A percentile compares a stretch with the other conserved stretches of the same genome.
These are phyloP conservation scores for western clawed frog (Xenopus tropicalis) DNA, from an alignment of 2,113 vertebrate species.

Conservation along the genomic window UCB_Xtro_10.0 CM004445.2:145365501-145366000, in stretches of 20 bases:
- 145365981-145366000: too few relatives aligned
- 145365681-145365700: conserved; percentile 13
- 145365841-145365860: background rate
- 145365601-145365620: background rate
- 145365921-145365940: background rate
- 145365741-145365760: background rate
- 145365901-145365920: conserved; percentile 1
- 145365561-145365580: conserved; percentile 11
- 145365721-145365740: background rate
- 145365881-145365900: background rate
- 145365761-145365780: background rate
- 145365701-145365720: background rate
- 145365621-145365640: background rate
- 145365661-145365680: background rate
- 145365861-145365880: conserved; percentile 35
- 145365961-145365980: too few relatives aligned
- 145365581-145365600: background rate
- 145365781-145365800: background rate
- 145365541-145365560: background rate
- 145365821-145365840: background rate
- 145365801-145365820: background rate
- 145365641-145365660: background rate
- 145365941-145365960: background rate
- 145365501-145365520: background rate
- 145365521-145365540: too few relatives aligned